phyloP scores from a whole-genome alignment of 2,113 vertebrate species.

The Myanophis thanlyinensis region DNA sequence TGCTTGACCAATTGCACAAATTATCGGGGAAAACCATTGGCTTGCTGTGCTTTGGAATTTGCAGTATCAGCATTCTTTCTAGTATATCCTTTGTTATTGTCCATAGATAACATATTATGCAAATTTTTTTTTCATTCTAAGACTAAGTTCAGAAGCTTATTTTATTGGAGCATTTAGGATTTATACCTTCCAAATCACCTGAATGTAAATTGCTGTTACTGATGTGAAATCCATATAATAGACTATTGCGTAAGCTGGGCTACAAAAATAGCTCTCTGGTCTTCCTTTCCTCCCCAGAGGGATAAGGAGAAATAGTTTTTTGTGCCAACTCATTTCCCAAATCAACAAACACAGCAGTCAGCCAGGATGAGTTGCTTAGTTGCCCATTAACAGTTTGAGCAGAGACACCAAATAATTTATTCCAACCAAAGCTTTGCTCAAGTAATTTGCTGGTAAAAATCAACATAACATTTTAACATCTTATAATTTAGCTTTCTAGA shows the following conservation, averaged over 20 bases:
- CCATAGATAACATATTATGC: neutral
- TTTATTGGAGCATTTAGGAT: neutral
- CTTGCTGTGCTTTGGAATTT: conserved; percentile 27
- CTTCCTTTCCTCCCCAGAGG: conserved; percentile 23
- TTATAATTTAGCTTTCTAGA: neutral
- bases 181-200: conserved; percentile 9
- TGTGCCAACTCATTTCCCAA: conserved; percentile 52
- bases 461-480: neutral
- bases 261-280: neutral
- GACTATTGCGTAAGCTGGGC: conserved; percentile 24
- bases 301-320: neutral
- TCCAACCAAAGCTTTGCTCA: neutral
- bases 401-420: neutral
- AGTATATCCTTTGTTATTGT: neutral
- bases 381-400: neutral
- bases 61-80: conserved; percentile 2
- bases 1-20: neutral
- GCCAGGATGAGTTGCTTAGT: conserved; percentile 28
- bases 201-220: conserved; percentile 3
- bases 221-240: conserved; percentile 28
- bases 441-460: neutral
- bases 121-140: neutral
- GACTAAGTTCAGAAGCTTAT: neutral
- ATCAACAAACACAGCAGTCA: neutral
- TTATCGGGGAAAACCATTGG: conserved; percentile 11